Evolutionary conservation across 2,888 invertebrate genomes (phyloP), one percentile per base, ranked within the genome.

Genomic region (Hoplodrina blanda): DNA sequence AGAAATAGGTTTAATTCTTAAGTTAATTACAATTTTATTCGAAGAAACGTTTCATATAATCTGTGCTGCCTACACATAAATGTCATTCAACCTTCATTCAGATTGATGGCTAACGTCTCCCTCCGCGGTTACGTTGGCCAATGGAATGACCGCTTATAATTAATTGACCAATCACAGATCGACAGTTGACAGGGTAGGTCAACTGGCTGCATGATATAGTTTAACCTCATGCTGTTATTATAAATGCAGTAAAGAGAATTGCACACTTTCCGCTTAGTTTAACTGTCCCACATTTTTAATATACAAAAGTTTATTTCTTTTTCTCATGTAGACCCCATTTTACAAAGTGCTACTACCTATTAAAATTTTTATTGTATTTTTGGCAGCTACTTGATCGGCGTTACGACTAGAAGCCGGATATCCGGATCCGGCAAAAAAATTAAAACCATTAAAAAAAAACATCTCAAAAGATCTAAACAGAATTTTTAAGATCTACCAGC

Each of bases 161-260:
- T 75, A 69, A 73, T 81, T 73, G 72, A 77, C 82, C 84, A 82
- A 82, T 83, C 73, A 61, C 64, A 65, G 61, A 52, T 69, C 64
- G 59, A 64, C 70, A 46, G 67, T 33, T 82, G 83, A 84, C 82
- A 80, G 71, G 76, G 53, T 59, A 79, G 80, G 82, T 76, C 72
- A 78, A 62, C 77, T 25, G 56, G 25, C 50, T 60, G 30, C 63
- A 57, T 66, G 66, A 65, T 80, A 70, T 76, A 66, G 37, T 60
- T 71, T 71, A 70, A 76, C 71, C 77, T 78, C 53, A 71, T 19
- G 46, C 46, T 62, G 50, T 19, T 57, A 57, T 30, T 78, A 54
- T 78, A 78, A 62, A 73, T 30, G 50, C 20, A n/a, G 0, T 62
- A 25, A 59, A 59, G 62, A 37, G 30, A 19, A 17, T 17, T 77